A percentile compares a stretch with the other conserved stretches of the same genome.
phyloP scores from a whole-genome alignment of 1,140 invertebrate species.

The Laupala kohalensis region DNA sequence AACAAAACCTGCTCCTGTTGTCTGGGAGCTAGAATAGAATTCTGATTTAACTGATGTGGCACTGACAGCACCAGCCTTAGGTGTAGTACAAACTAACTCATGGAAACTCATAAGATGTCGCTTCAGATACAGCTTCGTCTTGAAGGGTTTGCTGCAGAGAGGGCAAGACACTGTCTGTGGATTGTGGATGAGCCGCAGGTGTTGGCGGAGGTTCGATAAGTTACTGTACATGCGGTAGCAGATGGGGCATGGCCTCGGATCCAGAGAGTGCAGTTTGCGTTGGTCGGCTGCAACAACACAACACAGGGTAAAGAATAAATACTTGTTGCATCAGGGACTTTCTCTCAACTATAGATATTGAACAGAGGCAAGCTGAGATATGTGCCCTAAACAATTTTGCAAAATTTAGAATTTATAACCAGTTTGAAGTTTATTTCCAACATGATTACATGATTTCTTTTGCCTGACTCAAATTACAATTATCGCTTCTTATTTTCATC shows the following conservation, averaged over 20 bases:
- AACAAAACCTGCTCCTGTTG: too few relatives aligned
- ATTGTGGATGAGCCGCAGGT: conserved; percentile 66
- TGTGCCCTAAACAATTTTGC: not conserved
- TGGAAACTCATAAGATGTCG: conserved; percentile 49
- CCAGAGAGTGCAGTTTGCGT: conserved; percentile 47
- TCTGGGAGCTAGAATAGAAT: conserved; percentile 6
- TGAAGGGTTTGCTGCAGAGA: conserved; percentile 60
- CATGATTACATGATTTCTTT: not conserved
- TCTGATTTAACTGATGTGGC: not conserved
- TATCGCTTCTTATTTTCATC: not conserved
- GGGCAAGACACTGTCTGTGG: conserved; percentile 58
- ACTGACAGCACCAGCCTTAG: conserved; percentile 31
- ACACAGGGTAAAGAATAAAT: conserved; percentile 7
- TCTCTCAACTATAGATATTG: not conserved
- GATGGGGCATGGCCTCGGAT: conserved; percentile 54
- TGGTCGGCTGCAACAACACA: conserved; percentile 15
- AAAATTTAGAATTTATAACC: too few relatives aligned
- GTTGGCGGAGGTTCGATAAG: conserved; percentile 63
- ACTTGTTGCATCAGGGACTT: not conserved
- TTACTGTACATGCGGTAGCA: conserved; percentile 68
- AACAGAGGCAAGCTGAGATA: not conserved
- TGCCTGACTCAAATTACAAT: not conserved
- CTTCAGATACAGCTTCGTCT: conserved; percentile 62
- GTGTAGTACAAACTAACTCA: conserved; percentile 24
- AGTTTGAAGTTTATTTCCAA: too few relatives aligned